Conservation (phyloP, 2,888 invertebrate genomes). For the Micoletzkya japonica region DNA sequence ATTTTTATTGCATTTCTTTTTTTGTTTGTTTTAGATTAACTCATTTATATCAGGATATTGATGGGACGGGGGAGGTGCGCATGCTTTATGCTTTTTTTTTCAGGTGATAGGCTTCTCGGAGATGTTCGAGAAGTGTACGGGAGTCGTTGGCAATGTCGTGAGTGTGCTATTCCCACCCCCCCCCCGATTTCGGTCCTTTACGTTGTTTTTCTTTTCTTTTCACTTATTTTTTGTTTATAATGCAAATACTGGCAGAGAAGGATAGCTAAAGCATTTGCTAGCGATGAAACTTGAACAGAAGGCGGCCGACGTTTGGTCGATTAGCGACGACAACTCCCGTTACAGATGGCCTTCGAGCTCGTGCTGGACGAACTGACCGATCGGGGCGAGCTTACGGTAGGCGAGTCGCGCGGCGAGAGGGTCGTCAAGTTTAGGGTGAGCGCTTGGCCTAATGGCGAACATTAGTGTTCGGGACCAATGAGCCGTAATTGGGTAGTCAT, state of each 20-base stretch:
- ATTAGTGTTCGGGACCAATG: too few relatives aligned
- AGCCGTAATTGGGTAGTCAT: too few relatives aligned
- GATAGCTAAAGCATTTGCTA: too few relatives aligned
- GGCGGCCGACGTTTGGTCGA: too few relatives aligned
- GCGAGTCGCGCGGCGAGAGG: constrained; percentile 52
- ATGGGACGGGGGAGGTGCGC: constrained; percentile 44
- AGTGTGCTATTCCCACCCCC: background rate
- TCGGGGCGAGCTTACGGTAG: constrained; percentile 44
- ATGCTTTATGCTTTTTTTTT: background rate
- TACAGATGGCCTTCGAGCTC: constrained; percentile 45
- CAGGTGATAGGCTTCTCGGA: constrained; percentile 37
- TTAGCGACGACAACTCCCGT: background rate
- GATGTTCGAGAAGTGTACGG: constrained; percentile 33
- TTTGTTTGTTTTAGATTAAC: too few relatives aligned
- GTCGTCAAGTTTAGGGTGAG: constrained; percentile 58
- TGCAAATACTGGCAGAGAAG: constrained; percentile 8
- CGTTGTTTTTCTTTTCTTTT: too few relatives aligned
- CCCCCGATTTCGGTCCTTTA: background rate
- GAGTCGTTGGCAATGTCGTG: constrained; percentile 29
- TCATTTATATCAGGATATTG: too few relatives aligned
- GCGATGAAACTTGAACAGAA: too few relatives aligned
- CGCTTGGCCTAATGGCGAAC: too few relatives aligned
- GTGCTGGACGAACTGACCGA: constrained; percentile 43
- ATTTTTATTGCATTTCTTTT: too few relatives aligned
- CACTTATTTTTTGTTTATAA: constrained; percentile 6